phyloP scores from a whole-genome alignment of 2,888 invertebrate genomes.

The Cryptus viduatorius region DNA sequence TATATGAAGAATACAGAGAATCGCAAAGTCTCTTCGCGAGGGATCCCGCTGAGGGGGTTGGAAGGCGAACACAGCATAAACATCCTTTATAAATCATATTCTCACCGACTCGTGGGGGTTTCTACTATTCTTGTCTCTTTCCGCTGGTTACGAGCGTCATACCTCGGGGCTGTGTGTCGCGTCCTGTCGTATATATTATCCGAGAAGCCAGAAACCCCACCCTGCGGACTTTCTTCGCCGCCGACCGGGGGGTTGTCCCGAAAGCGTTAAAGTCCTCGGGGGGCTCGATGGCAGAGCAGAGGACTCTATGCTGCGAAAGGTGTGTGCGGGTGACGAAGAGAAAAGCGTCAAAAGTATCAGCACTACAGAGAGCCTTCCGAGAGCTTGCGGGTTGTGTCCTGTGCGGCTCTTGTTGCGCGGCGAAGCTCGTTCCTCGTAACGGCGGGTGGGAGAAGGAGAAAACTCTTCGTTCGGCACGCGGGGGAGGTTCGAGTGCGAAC shows the following conservation, averaged over 20 bases:
- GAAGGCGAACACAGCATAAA: slow-evolving; percentile 59
- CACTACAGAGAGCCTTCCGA: slow-evolving; percentile 27
- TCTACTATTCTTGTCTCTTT: slow-evolving; percentile 8
- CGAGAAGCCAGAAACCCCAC: slow-evolving; percentile 45
- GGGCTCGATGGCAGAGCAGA: neutral
- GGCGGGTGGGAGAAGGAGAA: slow-evolving; percentile 6
- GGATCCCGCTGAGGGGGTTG: slow-evolving; percentile 21
- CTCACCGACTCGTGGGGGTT: slow-evolving; percentile 46
- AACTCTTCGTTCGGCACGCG: slow-evolving; percentile 38
- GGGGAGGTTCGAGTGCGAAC: slow-evolving; percentile 51
- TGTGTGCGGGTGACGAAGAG: slow-evolving; percentile 17
- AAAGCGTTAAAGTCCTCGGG: slow-evolving; percentile 70
- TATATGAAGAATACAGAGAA: slow-evolving; percentile 3
- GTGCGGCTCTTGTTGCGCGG: slow-evolving; percentile 28
- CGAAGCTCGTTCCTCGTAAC: slow-evolving; percentile 15
- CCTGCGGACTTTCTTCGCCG: slow-evolving; percentile 47
- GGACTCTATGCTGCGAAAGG: neutral
- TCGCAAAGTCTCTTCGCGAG: neutral
- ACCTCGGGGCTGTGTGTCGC: slow-evolving; percentile 22
- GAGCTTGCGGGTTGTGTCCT: slow-evolving; percentile 49
- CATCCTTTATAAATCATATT: slow-evolving; percentile 65
- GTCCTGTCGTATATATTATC: slow-evolving; percentile 5
- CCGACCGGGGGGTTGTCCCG: slow-evolving; percentile 59
- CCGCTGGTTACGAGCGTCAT: slow-evolving; percentile 22
- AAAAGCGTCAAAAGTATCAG: slow-evolving; percentile 52